Evolutionary conservation across 2,888 invertebrate genomes (phyloP), one percentile per base, ranked within the genome.

Genomic region (Stenodera caucasica): DNA sequence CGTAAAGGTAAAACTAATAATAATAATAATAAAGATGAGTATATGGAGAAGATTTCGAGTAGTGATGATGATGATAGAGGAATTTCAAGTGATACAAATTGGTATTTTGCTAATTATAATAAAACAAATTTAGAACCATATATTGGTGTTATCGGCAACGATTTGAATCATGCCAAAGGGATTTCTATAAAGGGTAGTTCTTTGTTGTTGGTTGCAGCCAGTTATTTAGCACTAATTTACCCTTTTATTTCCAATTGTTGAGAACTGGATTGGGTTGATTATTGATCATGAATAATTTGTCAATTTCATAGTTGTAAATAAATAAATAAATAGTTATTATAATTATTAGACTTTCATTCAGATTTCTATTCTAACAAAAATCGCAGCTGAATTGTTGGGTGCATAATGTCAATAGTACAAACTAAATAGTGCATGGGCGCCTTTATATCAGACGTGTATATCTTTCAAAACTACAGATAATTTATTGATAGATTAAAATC

Each of bases 101-200:
- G 94, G 94, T 94, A 94, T 78, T 94, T 90, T 77, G 89, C 89
- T 67, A 92, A 92, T 78, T 94, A 94, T 75, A 91, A 91, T 77
- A 88, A 87, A 72, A 86, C 83, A 2, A 81, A 83, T 67, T 69
- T 83, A 53, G 82, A 84, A 64, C 84, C 84, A 9, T 85, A 78
- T 62, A 69, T 72, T 49, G 70, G 69, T 40, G 37, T 40, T 40
- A 18, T 40, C 18, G 37, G 37, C 18, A n/a, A n/a, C n/a, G 37
- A 40, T 40, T 15, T 18, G 4, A 9, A 40, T 40, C 37, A 11
- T 40, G 37, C 37, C 18, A 40, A 18, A 15, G 37, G 37, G 7
- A 9, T 18, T 7, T 2, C 2, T 18, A 2, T 40, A 9, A 18
- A 18, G 7, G 4, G 3, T 15, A 15, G 18, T 18, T 40, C 2